These are phyloP conservation scores for Cepaea hortensis DNA, from an alignment of 2,888 invertebrate species.

Conservation along the genomic window DNA sequence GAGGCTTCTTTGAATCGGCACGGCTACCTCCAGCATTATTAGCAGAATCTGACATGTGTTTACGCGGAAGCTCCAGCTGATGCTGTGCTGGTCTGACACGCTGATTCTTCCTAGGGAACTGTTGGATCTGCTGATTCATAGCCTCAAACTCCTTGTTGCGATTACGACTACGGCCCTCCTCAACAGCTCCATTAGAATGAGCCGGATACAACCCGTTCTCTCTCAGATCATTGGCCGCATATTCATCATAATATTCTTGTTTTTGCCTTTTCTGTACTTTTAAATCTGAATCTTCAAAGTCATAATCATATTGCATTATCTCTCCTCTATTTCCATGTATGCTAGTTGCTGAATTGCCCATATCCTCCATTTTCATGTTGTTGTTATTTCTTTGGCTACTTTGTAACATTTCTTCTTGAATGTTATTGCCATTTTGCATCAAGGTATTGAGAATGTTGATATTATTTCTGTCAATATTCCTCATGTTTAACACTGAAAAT, in stretches of 20 bases:
- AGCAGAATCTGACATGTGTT: constrained; percentile 12
- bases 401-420: neutral
- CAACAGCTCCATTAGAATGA: neutral
- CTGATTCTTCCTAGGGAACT: constrained; percentile 43
- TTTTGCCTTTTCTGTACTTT: constrained; percentile 26
- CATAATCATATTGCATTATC: constrained; percentile 35
- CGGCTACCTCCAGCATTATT: neutral
- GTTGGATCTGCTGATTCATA: constrained; percentile 59
- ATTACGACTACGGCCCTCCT: constrained; percentile 57
- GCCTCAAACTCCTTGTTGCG: constrained; percentile 65
- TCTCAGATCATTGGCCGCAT: constrained; percentile 50
- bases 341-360: neutral
- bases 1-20: neutral
- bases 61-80: neutral
- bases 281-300: constrained; percentile 28
- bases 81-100: constrained; percentile 2
- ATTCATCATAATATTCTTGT: constrained; percentile 51
- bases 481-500: constrained; percentile 2
- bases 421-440: neutral
- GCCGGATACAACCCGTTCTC: constrained; percentile 36
- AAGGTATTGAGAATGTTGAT: neutral
- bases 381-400: neutral
- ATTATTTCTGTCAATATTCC: neutral
- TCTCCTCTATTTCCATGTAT: constrained; percentile 5
- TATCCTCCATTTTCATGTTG: neutral